Conservation (phyloP, 2,797 vertebrate species). For the Bovichtus diacanthus region DNA sequence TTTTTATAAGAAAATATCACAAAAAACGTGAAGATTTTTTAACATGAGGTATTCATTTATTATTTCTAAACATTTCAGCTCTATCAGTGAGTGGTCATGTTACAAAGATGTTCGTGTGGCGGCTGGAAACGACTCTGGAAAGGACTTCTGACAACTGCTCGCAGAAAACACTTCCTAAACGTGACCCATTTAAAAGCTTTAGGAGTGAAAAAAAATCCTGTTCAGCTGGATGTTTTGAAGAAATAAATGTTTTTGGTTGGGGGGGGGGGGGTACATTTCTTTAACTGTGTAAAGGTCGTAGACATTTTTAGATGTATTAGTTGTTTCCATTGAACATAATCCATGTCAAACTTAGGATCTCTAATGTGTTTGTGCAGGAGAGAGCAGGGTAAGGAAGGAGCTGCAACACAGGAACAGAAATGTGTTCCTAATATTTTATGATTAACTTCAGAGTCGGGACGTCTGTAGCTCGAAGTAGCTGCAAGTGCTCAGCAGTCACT, state of each 20-base stretch:
- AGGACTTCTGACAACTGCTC: constrained; percentile 16
- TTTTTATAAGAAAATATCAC: constrained; percentile 59
- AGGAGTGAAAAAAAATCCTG: constrained; percentile 1
- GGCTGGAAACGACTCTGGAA: constrained; percentile 27
- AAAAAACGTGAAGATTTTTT: constrained; percentile 29
- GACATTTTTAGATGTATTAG: constrained; percentile 7
- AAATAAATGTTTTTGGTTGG: constrained; percentile 18
- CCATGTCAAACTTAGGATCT: neutral
- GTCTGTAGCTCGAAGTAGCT: neutral
- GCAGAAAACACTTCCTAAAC: neutral
- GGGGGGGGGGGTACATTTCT: neutral
- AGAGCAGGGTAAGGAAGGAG: neutral
- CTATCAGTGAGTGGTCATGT: constrained; percentile 4
- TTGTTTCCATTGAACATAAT: constrained; percentile 16
- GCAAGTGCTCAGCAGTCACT: constrained; percentile 1
- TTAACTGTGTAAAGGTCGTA: neutral
- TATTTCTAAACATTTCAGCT: constrained; percentile 41
- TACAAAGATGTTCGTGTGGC: neutral
- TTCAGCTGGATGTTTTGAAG: constrained; percentile 5
- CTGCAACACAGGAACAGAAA: neutral
- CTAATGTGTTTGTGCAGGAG: neutral
- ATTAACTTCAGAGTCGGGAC: no score
- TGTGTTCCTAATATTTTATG: no score
- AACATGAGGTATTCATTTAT: constrained; percentile 29
- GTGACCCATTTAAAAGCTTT: constrained; percentile 15